Percentiles rank a stretch among this genome's conserved stretches.
These are phyloP conservation scores for Lordiphosa mommai DNA, from an alignment of 1,140 invertebrate species.

Conservation along the genomic window DNA sequence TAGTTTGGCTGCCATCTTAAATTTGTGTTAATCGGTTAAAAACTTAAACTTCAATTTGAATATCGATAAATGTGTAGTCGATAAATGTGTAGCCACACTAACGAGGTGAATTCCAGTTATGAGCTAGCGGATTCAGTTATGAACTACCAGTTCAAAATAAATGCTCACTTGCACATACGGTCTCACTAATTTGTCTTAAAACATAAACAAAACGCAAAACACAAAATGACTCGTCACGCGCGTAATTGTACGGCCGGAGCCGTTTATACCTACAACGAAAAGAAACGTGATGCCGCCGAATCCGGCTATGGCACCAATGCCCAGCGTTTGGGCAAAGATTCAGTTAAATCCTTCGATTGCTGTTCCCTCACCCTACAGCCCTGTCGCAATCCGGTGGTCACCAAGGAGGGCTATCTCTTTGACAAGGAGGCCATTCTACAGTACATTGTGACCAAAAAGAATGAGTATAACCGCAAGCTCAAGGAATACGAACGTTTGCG, in stretches of 20 bases:
- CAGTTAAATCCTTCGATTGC: conserved; percentile 98
- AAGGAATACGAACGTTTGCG: conserved; percentile 97
- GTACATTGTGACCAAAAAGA: conserved; percentile 97
- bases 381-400: conserved; percentile 77
- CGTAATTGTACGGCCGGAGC: conserved; percentile 98
- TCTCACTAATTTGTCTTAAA: background rate
- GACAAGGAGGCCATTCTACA: conserved; percentile 98
- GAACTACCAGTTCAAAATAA: too few relatives aligned
- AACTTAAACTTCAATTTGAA: too few relatives aligned
- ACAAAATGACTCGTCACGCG: conserved; percentile 94
- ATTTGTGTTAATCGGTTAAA: too few relatives aligned
- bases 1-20: too few relatives aligned
- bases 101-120: too few relatives aligned
- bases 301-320: conserved; percentile 94
- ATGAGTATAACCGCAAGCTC: conserved; percentile 92
- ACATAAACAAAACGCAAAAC: background rate
- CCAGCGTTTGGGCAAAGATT: conserved; percentile 92
- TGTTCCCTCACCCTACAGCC: conserved; percentile 98
- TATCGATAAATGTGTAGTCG: too few relatives aligned
- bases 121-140: too few relatives aligned
- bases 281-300: conserved; percentile 95
- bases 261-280: conserved; percentile 99
- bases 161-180: too few relatives aligned
- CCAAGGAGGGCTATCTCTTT: conserved; percentile 95
- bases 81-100: too few relatives aligned